phyloP scores from a whole-genome alignment of 2,113 vertebrate genomes.

The Todiramphus saurophagus region DNA sequence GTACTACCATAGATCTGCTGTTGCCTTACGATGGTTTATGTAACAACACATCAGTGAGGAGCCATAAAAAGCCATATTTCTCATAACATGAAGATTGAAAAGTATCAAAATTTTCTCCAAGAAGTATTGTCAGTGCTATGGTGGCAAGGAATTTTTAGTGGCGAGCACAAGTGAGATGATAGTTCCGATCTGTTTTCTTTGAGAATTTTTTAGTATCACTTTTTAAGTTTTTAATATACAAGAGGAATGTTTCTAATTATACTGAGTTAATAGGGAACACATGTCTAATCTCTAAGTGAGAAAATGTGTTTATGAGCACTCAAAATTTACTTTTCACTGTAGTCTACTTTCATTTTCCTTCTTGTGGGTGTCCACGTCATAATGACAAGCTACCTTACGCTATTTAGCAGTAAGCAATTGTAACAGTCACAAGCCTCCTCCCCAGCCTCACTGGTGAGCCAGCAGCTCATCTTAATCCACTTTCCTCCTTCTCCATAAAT shows the following conservation, averaged over 20 bases:
- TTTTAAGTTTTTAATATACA: not conserved
- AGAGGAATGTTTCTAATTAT: not conserved
- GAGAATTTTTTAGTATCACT: not conserved
- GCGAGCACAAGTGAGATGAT: not conserved
- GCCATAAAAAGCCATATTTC: not conserved
- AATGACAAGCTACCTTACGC: not conserved
- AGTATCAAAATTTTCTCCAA: not conserved
- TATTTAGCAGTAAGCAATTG: not conserved
- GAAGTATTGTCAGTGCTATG: not conserved
- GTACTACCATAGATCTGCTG: not conserved
- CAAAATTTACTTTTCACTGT: not conserved
- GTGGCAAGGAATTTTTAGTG: not conserved
- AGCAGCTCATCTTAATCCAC: not conserved
- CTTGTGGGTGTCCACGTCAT: not conserved
- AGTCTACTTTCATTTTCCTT: not conserved
- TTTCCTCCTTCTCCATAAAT: not conserved
- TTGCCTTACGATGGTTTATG: not conserved
- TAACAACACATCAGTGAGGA: not conserved
- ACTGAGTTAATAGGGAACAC: not conserved
- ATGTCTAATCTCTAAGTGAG: not conserved
- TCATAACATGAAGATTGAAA: not conserved
- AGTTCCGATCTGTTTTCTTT: not conserved
- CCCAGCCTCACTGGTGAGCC: not conserved
- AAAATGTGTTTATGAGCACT: not conserved
- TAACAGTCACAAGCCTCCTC: not conserved